These are phyloP conservation scores for Lycaena phlaeas DNA, from an alignment of 2,888 invertebrate genomes.

Conservation along the genomic window DNA sequence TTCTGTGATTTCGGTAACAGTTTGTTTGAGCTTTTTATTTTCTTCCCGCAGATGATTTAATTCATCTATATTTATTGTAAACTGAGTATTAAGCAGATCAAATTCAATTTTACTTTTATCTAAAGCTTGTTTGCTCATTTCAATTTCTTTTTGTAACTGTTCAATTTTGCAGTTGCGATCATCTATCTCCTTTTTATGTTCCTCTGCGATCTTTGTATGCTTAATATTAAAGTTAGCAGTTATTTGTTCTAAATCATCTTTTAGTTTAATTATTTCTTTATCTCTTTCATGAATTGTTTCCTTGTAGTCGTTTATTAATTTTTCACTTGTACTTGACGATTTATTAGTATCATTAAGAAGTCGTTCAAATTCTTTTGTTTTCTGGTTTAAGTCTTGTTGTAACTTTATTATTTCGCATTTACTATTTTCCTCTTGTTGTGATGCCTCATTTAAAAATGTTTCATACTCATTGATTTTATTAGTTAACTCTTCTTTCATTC, in stretches of 20 bases:
- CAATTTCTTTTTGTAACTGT: conserved; percentile 60
- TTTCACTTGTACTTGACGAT: conserved; percentile 46
- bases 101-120: conserved; percentile 65
- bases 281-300: conserved; percentile 68
- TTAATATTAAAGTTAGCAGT: conserved; percentile 64
- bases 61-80: conserved; percentile 53
- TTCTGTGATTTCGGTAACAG: conserved; percentile 53
- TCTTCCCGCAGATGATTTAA: conserved; percentile 53
- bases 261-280: conserved; percentile 65
- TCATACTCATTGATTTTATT: conserved; percentile 64
- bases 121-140: conserved; percentile 53
- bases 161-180: conserved; percentile 65
- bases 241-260: conserved; percentile 59
- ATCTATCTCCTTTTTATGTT: conserved; percentile 65
- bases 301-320: conserved; percentile 58
- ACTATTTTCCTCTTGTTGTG: conserved; percentile 54
- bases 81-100: conserved; percentile 56
- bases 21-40: conserved; percentile 51
- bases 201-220: conserved; percentile 63
- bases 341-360: conserved; percentile 49
- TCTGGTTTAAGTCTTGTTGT: conserved; percentile 46
- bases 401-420: conserved; percentile 53
- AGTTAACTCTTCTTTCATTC: conserved; percentile 47
- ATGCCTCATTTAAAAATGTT: conserved; percentile 49
- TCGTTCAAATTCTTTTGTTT: conserved; percentile 53